Evolutionary conservation across 2,113 vertebrate genomes (phyloP), one percentile per base, ranked within the genome.

Genomic region (Catharus minimus): DNA sequence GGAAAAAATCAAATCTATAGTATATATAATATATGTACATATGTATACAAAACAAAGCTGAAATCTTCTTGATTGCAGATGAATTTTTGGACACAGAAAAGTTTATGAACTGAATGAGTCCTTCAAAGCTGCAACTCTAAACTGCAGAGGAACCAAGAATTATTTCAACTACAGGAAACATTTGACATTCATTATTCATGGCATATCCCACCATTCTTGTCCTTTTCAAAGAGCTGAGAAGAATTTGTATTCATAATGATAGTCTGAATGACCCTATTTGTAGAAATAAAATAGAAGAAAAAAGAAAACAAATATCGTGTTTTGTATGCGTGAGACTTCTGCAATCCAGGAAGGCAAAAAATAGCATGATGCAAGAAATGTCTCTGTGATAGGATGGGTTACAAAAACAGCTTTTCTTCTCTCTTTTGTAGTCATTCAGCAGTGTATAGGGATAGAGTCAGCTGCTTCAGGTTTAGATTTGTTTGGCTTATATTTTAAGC

Each of bases 151-250:
- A 94, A 81, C 41, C 9, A 75, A 58, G 71, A 85, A 75, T 79
- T 84, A 66, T 92, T 95, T 91, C 95, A 95, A 87, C 90, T 92
- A 86, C 66, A 84, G 85, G 93, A 92, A 83, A 93, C 2, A 49
- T 80, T 92, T 96, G 95, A 95, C 87, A 94, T 94, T 93, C 79
- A 96, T 93, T 97, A 92, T 72, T 94, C 92, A 56, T 95, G 93
- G 32, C 95, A 88, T 80, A 80, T 57, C 72, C n/a, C 14, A 44
- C 93, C 61, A n/a, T 92, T 93, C 79, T 78, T 90, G 93, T 96
- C 89, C 82, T 95, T 97, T 95, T 92, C 93, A 96, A 95, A 96
- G 58, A 84, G 28, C 84, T 94, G 28, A 47, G 73, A 79, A 95
- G 69, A 92, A 83, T 77, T 66, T 68, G 15, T 95, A 84, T 90